A percentile compares a stretch with the other conserved stretches of the same genome.
Conservation (phyloP, 2,113 vertebrate species). For the Herpailurus yagouaroundi region DNA sequence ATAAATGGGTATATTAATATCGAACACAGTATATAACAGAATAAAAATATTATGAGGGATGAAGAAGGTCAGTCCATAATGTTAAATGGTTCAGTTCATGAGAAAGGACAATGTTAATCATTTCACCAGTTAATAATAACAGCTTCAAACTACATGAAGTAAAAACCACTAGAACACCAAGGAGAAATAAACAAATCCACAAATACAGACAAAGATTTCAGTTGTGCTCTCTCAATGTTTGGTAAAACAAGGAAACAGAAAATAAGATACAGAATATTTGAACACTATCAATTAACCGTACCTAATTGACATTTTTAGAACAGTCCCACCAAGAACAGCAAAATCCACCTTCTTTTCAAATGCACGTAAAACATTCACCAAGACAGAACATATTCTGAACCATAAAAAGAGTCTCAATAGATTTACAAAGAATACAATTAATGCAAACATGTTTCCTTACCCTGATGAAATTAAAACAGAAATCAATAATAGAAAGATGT, state of each 20-base stretch:
- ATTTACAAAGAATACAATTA: neutral
- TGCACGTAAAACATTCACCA: neutral
- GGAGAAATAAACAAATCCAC: neutral
- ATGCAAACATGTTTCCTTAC: neutral
- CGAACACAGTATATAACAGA: neutral
- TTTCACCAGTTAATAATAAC: neutral
- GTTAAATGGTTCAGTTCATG: neutral
- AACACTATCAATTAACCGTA: neutral
- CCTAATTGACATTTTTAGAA: neutral
- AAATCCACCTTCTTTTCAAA: neutral
- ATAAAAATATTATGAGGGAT: neutral
- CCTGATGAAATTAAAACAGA: neutral
- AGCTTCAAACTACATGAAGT: neutral
- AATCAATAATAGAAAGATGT: neutral
- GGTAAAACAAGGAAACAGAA: neutral
- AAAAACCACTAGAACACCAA: neutral
- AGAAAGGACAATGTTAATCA: neutral
- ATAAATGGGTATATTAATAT: neutral
- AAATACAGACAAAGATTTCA: neutral
- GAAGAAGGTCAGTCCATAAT: neutral
- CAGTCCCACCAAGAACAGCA: neutral
- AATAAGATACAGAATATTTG: neutral
- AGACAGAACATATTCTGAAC: neutral
- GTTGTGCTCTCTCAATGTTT: neutral
- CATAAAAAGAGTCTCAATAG: neutral